Percentiles rank a stretch among this genome's conserved stretches.
Conservation (phyloP, 2,888 invertebrate genomes). For the Drosophila kambysellisi region DNA sequence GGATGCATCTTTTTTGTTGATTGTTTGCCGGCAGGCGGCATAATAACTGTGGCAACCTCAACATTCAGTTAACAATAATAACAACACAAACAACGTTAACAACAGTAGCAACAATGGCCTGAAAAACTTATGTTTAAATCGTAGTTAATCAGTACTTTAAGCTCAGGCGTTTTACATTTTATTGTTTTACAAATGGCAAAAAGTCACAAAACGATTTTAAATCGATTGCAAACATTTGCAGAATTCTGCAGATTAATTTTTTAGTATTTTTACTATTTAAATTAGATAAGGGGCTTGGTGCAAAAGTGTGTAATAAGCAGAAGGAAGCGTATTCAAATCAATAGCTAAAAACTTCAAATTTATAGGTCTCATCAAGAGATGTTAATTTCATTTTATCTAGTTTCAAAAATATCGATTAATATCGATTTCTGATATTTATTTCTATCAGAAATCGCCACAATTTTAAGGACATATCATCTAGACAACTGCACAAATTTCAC, state of each 20-base stretch:
- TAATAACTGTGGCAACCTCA: constrained; percentile 55
- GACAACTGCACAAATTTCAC: neutral
- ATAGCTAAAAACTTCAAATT: too few species aligned
- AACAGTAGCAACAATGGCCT: neutral
- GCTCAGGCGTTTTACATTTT: neutral
- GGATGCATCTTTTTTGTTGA: constrained; percentile 42
- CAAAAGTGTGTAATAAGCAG: neutral
- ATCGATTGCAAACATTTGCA: neutral
- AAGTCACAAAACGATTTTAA: neutral
- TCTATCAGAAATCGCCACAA: too few species aligned
- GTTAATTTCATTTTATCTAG: neutral
- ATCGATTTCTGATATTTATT: neutral
- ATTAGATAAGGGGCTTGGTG: neutral
- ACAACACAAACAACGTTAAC: constrained; percentile 4
- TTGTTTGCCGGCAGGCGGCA: constrained; percentile 41
- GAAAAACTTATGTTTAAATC: constrained; percentile 5
- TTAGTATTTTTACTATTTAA: too few species aligned
- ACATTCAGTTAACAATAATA: constrained; percentile 18
- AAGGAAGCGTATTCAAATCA: neutral
- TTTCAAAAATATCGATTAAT: neutral
- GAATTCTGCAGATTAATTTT: too few species aligned
- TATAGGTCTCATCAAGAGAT: neutral
- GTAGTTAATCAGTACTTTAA: constrained; percentile 1
- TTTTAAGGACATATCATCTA: neutral
- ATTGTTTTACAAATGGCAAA: neutral